A percentile compares a stretch with the other conserved stretches of the same genome.
phyloP scores from a whole-genome alignment of 2,113 vertebrate genomes.

The Callaeas wilsoni region DNA sequence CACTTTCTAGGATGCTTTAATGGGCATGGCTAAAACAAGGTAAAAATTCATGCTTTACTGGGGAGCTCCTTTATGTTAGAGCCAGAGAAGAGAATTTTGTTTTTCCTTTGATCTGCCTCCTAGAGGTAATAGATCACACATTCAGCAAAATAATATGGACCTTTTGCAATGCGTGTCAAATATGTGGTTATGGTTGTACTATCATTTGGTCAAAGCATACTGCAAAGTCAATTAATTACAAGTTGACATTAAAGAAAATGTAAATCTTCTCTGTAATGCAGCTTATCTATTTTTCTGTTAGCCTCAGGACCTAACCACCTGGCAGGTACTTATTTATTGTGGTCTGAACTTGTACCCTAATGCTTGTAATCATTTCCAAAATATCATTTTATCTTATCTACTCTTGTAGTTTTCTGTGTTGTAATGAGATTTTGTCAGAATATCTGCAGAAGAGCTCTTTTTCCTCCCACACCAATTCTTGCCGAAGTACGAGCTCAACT shows the following conservation, averaged over 20 bases:
- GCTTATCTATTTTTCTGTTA: constrained; percentile 16
- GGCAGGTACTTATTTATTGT: background rate
- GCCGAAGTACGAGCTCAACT: background rate
- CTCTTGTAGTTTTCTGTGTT: background rate
- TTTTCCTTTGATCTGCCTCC: background rate
- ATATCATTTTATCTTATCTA: background rate
- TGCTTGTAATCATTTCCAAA: background rate
- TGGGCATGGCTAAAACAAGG: background rate
- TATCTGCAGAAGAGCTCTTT: background rate
- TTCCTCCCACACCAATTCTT: background rate
- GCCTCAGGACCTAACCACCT: background rate
- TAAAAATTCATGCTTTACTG: background rate
- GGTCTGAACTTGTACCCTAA: background rate
- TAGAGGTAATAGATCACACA: background rate
- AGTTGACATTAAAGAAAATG: background rate
- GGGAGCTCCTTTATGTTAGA: background rate
- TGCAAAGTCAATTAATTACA: background rate
- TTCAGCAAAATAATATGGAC: background rate
- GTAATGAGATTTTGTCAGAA: background rate
- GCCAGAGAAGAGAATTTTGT: background rate
- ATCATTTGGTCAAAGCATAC: background rate
- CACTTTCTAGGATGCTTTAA: background rate
- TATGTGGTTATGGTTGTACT: background rate
- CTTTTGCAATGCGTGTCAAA: background rate
- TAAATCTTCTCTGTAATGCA: background rate